A percentile compares a stretch with the other conserved stretches of the same genome.
Conservation (phyloP, 2,888 invertebrate genomes). For the Nemapogon koenigi region DNA sequence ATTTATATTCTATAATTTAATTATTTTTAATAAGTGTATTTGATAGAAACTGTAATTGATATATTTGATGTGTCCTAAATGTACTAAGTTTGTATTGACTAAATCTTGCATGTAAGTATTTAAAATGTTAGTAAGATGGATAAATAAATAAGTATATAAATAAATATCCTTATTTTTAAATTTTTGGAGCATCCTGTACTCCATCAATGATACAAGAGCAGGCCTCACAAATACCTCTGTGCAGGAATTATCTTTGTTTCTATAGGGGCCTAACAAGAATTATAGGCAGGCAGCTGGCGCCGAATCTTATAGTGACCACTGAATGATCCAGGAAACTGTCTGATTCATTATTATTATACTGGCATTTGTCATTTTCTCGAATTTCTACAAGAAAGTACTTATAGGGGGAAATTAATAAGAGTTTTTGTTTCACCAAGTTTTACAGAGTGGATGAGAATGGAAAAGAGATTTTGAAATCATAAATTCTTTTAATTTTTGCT, state of each 20-base stretch:
- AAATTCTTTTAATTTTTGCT: too few relatives aligned
- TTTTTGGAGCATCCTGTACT: conserved; percentile 23
- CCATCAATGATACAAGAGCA: conserved; percentile 26
- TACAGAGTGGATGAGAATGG: too few relatives aligned
- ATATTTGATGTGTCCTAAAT: too few relatives aligned
- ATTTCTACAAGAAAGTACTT: too few relatives aligned
- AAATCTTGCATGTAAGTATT: neutral
- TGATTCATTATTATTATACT: conserved; percentile 8
- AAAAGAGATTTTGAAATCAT: too few relatives aligned
- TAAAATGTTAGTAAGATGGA: neutral
- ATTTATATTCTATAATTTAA: too few relatives aligned
- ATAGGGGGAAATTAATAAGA: too few relatives aligned
- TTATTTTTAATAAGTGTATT: too few relatives aligned
- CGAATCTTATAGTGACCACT: conserved; percentile 14
- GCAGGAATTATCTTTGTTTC: conserved; percentile 37
- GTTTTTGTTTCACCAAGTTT: too few relatives aligned
- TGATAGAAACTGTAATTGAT: too few relatives aligned
- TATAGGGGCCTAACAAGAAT: conserved; percentile 45
- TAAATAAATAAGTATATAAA: neutral
- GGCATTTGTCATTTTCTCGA: conserved; percentile 5
- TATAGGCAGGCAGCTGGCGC: conserved; percentile 39
- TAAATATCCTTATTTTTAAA: neutral
- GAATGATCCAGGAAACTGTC: neutral
- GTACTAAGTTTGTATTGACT: neutral
- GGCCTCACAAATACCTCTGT: conserved; percentile 35